phyloP scores from a whole-genome alignment of 2,888 invertebrate genomes.

The Lasioglossum malachurum region DNA sequence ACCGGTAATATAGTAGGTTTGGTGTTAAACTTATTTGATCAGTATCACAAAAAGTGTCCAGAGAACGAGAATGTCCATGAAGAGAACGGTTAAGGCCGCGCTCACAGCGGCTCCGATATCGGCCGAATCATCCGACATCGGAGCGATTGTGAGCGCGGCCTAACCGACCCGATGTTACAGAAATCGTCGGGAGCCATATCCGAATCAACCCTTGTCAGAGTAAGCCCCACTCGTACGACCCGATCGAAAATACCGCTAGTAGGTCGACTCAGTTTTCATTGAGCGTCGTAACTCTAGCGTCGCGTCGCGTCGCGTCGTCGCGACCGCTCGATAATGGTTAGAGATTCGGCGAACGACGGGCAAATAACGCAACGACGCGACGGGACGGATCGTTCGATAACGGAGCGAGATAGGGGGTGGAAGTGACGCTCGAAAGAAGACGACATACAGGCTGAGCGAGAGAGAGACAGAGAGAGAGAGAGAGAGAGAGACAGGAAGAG shows the following conservation, averaged over 20 bases:
- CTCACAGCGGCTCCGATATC: no score
- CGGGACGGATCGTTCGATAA: slow-evolving; percentile 45
- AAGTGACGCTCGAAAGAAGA: not conserved
- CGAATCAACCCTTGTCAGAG: not conserved
- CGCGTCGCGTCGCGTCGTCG: slow-evolving; percentile 6
- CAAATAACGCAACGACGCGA: slow-evolving; percentile 11
- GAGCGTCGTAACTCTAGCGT: slow-evolving; percentile 26
- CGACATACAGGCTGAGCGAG: not conserved
- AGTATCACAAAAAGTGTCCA: not conserved
- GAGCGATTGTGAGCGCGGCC: no score
- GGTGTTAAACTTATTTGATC: not conserved
- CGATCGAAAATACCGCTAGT: not conserved
- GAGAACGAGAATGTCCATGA: no score
- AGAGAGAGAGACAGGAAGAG: not conserved
- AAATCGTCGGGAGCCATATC: not conserved
- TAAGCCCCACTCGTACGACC: not conserved
- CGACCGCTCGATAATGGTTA: slow-evolving; percentile 28
- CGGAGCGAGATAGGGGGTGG: slow-evolving; percentile 25
- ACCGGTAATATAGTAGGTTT: no score
- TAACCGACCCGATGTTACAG: not conserved
- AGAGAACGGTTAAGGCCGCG: not conserved
- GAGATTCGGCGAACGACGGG: slow-evolving; percentile 28
- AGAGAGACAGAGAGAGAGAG: not conserved
- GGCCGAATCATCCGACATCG: no score
- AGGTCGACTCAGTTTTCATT: not conserved